Base-by-base conservation (phyloP, 2,888 invertebrate species). In the Lathronympha strigana region DNA sequence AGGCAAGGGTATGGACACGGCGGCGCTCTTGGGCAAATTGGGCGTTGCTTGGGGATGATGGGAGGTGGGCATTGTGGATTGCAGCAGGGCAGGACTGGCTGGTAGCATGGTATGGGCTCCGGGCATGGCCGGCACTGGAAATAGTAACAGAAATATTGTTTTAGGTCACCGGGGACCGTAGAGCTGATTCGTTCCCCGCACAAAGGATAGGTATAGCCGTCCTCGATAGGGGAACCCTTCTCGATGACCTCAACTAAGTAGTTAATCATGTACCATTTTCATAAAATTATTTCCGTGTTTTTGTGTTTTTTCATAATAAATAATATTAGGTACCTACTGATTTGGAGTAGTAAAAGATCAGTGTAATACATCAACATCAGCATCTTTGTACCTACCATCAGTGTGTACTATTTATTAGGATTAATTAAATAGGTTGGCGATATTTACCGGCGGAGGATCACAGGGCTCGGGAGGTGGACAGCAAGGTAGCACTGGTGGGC, bases 1-100 rank as follows among this genome's bases (percentile, higher is more conserved):
- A 93, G 76, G 68, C 92, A 93, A 0, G 93, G 93, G 49, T 88
- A 93, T 0, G 81, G 83, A 3, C 79, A 75, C 6, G 87, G 92
- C 0, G 90, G 90, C 1, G 91, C 81, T 66, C 92, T 79, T 2
- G 91, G 91, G 63, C 90, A 92, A 53, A 90, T 90, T 0, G 91
- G 91, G 6, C 90, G 80, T 72, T 91, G 91, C 67, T 90, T 90
- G 0, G 91, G 91, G 31, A 90, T 40, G 45, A 92, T 92, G 9
- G 93, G 93, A 0, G 93, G 86, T 2, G 93, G 93, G 70, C 92
- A 92, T 68, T 92, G 90, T 0, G 93, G 92, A 66, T 91, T 91
- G 73, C 85, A 88, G 72, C 88, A 86, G 1, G 92, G 92, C 28
- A 91, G 70, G 3, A 90, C 87, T 36, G 92, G 91, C 67, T 87